Percentiles rank a stretch among this genome's conserved stretches.
Conservation (phyloP, 2,888 invertebrate species). For the Himalopsyche tibetana region DNA sequence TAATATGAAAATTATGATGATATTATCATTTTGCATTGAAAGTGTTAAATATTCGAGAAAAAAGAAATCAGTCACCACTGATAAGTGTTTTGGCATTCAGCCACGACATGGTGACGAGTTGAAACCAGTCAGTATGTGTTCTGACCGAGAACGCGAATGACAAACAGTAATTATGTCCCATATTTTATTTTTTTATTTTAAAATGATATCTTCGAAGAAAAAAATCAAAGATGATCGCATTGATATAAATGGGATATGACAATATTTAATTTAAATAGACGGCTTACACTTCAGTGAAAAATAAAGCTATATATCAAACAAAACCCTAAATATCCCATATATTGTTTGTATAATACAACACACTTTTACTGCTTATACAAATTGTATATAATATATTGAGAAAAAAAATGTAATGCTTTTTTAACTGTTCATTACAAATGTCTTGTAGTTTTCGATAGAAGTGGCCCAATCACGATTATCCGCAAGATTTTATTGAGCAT, state of each 20-base stretch:
- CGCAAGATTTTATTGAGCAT: no score
- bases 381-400: no score
- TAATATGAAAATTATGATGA: no score
- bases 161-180: slow-evolving; percentile 28
- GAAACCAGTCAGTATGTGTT: slow-evolving; percentile 32
- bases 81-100: slow-evolving; percentile 31
- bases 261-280: slow-evolving; percentile 42
- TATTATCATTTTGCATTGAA: neutral
- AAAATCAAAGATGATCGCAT: slow-evolving; percentile 1
- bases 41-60: slow-evolving; percentile 15
- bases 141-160: slow-evolving; percentile 12
- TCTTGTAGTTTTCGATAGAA: no score
- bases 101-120: slow-evolving; percentile 33
- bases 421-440: no score
- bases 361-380: no score
- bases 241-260: slow-evolving; percentile 34
- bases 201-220: slow-evolving; percentile 27
- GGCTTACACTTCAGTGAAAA: slow-evolving; percentile 25
- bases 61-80: slow-evolving; percentile 31
- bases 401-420: no score
- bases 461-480: no score
- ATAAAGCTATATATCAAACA: neutral
- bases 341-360: no score
- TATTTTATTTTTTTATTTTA: slow-evolving; percentile 36
- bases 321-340: neutral